A percentile compares a stretch with the other conserved stretches of the same genome.
phyloP scores from a whole-genome alignment of 1,140 invertebrate genomes.

The Pararge aegeria region DNA sequence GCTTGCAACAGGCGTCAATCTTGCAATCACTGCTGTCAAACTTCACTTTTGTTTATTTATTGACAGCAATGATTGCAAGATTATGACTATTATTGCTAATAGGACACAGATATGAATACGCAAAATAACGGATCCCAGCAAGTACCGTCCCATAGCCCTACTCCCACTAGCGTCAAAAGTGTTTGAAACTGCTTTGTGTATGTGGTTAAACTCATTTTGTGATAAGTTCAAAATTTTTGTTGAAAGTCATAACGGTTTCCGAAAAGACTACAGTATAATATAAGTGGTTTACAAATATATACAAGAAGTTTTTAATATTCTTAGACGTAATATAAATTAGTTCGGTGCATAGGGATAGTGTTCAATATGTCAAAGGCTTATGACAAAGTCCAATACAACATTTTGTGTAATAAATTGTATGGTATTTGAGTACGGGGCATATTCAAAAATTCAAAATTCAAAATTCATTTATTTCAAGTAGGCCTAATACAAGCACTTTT shows the following conservation, averaged over 20 bases:
- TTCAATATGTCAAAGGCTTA: slow-evolving; percentile 12
- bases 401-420: too few relatives aligned
- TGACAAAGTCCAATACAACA: too few relatives aligned
- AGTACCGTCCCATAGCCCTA: slow-evolving; percentile 12
- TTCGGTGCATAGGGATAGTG: slow-evolving; percentile 10
- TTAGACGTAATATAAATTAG: slow-evolving; percentile 4
- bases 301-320: slow-evolving; percentile 8
- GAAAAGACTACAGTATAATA: slow-evolving; percentile 10
- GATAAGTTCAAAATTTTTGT: slow-evolving; percentile 12
- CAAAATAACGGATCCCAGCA: slow-evolving; percentile 2
- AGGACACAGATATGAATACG: too few relatives aligned
- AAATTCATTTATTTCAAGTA: too few relatives aligned
- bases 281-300: slow-evolving; percentile 16
- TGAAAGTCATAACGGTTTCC: slow-evolving; percentile 9
- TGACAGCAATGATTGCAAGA: too few relatives aligned
- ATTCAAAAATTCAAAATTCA: too few relatives aligned
- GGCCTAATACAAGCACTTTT: too few relatives aligned
- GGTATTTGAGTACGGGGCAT: too few relatives aligned
- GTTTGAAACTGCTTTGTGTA: slow-evolving; percentile 14
- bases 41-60: too few relatives aligned
- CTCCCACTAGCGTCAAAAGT: slow-evolving; percentile 3
- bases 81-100: too few relatives aligned
- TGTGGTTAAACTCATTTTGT: slow-evolving; percentile 7
- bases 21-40: too few relatives aligned
- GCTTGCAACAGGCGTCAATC: too few relatives aligned